These are phyloP conservation scores for Macrotis lagotis DNA, from an alignment of 2,113 vertebrate genomes.

Conservation along the genomic window DNA sequence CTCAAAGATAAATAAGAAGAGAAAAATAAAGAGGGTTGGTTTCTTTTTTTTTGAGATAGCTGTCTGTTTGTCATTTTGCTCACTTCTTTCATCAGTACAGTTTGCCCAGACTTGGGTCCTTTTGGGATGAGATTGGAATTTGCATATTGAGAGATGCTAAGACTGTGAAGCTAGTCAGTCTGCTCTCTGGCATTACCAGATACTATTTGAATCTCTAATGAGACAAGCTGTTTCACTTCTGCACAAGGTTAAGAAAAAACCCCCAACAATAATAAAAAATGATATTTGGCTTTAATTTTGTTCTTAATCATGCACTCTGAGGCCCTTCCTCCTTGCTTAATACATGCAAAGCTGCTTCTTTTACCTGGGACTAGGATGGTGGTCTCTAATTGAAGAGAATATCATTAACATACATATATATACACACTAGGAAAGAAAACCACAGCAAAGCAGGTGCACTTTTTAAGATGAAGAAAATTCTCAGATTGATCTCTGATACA, in stretches of 20 bases:
- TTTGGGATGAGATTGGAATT: slow-evolving; percentile 40
- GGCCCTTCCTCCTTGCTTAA: neutral
- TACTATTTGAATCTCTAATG: slow-evolving; percentile 59
- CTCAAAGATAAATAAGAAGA: neutral
- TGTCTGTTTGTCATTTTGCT: neutral
- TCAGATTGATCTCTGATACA: slow-evolving; percentile 1
- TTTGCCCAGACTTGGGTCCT: slow-evolving; percentile 53
- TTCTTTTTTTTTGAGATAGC: neutral
- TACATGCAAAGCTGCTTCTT: neutral
- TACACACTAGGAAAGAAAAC: neutral
- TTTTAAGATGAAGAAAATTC: slow-evolving; percentile 36
- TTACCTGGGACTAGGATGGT: neutral
- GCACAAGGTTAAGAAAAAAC: neutral
- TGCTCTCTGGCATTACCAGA: slow-evolving; percentile 35
- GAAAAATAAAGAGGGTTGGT: neutral
- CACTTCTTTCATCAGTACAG: slow-evolving; percentile 39
- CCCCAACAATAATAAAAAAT: neutral
- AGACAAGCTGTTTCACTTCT: slow-evolving; percentile 64
- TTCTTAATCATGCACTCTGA: slow-evolving; percentile 36
- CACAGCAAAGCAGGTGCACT: neutral
- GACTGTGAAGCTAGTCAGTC: slow-evolving; percentile 49
- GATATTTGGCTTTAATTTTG: slow-evolving; percentile 45
- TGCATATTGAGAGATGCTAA: slow-evolving; percentile 62
- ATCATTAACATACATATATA: neutral
- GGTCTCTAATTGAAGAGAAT: neutral